phyloP scores from a whole-genome alignment of 2,888 invertebrate species.

The Cryptocheilus praepositus region DNA sequence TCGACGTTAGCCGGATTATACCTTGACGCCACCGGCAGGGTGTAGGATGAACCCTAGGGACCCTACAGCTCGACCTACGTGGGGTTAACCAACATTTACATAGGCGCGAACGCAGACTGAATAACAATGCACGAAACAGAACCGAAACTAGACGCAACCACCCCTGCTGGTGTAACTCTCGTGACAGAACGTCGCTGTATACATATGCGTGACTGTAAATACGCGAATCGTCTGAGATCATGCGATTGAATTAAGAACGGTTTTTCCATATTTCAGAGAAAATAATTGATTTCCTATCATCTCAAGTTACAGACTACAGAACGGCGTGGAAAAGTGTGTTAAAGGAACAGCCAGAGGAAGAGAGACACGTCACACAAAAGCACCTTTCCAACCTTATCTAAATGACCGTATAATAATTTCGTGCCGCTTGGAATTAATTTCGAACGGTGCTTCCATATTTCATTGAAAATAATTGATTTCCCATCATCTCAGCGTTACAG shows the following conservation, averaged over 20 bases:
- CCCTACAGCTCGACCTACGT: constrained; percentile 32
- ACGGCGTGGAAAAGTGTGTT: no score
- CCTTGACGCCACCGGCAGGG: constrained; percentile 36
- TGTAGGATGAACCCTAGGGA: constrained; percentile 47
- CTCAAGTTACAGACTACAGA: no score
- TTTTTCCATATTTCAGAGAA: no score
- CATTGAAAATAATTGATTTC: no score
- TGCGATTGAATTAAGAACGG: constrained; percentile 5
- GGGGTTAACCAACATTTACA: constrained; percentile 67
- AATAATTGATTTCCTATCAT: no score
- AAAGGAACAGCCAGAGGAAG: no score
- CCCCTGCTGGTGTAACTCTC: constrained; percentile 43
- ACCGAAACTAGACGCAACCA: constrained; percentile 39
- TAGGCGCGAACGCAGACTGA: constrained; percentile 61
- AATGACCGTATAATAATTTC: no score
- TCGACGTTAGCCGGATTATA: constrained; percentile 50
- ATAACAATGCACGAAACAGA: constrained; percentile 65
- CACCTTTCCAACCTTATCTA: no score
- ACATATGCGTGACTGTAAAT: neutral
- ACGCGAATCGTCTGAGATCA: neutral
- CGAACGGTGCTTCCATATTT: no score
- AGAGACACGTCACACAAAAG: no score
- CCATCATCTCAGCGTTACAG: no score
- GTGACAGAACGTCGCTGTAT: constrained; percentile 16
- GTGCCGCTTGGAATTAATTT: no score